phyloP scores from a whole-genome alignment of 2,113 vertebrate genomes.

The Mastomys coucha region DNA sequence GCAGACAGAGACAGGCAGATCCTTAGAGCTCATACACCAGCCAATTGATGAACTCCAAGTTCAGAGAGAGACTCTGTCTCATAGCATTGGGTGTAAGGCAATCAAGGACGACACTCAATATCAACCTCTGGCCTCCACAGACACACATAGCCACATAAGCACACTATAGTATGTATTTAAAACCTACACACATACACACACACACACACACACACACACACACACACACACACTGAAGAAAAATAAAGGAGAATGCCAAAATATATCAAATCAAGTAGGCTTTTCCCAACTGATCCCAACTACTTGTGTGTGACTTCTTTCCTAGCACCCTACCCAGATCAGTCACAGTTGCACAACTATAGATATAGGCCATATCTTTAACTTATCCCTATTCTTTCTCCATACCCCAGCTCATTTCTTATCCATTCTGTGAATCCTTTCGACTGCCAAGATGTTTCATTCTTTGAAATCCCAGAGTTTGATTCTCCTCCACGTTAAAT shows the following conservation, averaged over 20 bases:
- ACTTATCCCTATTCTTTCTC: neutral
- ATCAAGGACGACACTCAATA: neutral
- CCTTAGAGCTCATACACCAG: neutral
- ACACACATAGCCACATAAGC: neutral
- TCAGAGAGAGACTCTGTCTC: neutral
- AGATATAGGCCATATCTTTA: neutral
- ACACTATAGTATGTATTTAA: no score
- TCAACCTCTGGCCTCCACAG: neutral
- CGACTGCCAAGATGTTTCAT: neutral
- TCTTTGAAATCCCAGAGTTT: neutral
- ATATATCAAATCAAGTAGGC: neutral
- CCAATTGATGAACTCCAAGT: neutral
- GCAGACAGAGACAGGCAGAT: neutral
- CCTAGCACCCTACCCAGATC: neutral
- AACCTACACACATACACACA: neutral
- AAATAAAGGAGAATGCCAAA: neutral
- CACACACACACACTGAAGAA: neutral
- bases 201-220: neutral
- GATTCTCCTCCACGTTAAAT: conserved; percentile 12
- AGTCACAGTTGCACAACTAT: neutral
- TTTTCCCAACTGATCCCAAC: neutral
- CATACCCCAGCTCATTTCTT: neutral
- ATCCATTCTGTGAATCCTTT: conserved; percentile 37
- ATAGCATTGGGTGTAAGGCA: neutral
- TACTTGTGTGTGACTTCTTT: neutral